Evolutionary conservation across 2,113 vertebrate genomes (phyloP), one percentile per base, ranked within the genome.

Genomic region (Tretioscincus oriximinensis): DNA sequence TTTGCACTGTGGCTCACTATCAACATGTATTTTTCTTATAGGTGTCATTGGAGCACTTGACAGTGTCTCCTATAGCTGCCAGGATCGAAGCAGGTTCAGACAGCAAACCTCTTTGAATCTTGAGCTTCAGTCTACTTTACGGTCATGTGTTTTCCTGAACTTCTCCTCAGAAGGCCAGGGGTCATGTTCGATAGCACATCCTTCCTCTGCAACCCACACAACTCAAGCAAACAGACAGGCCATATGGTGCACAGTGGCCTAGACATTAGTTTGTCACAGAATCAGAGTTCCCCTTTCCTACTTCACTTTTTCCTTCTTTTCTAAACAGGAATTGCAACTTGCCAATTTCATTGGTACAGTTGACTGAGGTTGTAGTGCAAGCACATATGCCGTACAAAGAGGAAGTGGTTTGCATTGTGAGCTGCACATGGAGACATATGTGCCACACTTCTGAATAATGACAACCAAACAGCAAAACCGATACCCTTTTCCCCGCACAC

Each of bases 401-500:
- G 28, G 28, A 73, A 81, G 29, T n/a, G 64, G 18, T 14, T 21
- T 51, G 64, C 8, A 24, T 58, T 54, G 35, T 28, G 41, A 29
- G 12, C n/a, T 75, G n/a, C 2, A 2, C 22, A 18, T 31, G 49
- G 10, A 26, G 54, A 26, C 63, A 28, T 63, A 47, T 7, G 18
- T 74, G 71, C 29, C 77, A 76, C 73, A 54, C 66, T 64, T 24
- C 41, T n/a, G 66, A 80, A 75, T 76, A 51, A 71, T 70, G 28
- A 16, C 54, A 41, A 71, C 74, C 47, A 70, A 65, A 28, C 45
- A 80, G 72, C 20, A 69, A 74, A 85, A 86, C 86, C 47, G 86
- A 82, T 81, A 68, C 78, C 28, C 85, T 82, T 87, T 88, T 85
- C 86, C 64, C 73, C 65, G 26, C 73, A 66, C 54, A 41, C 73